Evolutionary conservation across 2,113 vertebrate genomes (phyloP).

Genomic region (Diphyllodes magnificus): DNA sequence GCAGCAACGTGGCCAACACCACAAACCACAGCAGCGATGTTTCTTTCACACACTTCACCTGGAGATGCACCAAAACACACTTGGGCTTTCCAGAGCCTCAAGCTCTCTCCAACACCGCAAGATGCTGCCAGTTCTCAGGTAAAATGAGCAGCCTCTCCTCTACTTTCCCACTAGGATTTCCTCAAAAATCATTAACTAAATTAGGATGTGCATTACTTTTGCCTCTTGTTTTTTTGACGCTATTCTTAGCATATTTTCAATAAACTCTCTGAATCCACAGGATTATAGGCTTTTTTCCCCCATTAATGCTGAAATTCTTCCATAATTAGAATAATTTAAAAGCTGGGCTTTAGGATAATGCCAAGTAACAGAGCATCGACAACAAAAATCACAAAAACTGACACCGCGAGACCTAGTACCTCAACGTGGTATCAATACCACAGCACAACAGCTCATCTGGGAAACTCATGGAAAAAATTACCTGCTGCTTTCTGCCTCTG

Average conservation of each 20-base stretch:
- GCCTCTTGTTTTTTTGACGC: neutral
- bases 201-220: neutral
- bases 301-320: neutral
- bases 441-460: neutral
- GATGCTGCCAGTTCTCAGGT: neutral
- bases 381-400: neutral
- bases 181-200: neutral
- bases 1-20: neutral
- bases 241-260: neutral
- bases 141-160: rapidly evolving
- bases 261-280: neutral
- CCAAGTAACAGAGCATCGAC: neutral
- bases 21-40: neutral
- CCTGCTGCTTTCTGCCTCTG: no score
- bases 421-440: neutral
- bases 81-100: neutral
- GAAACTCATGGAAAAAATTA: no score
- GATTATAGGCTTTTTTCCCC: neutral
- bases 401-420: neutral
- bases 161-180: neutral
- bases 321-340: neutral
- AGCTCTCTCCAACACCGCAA: neutral
- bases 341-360: neutral
- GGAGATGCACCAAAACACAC: neutral
- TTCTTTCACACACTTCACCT: neutral